Conservation (phyloP, 2,113 vertebrate genomes). For the Hylia prasina region DNA sequence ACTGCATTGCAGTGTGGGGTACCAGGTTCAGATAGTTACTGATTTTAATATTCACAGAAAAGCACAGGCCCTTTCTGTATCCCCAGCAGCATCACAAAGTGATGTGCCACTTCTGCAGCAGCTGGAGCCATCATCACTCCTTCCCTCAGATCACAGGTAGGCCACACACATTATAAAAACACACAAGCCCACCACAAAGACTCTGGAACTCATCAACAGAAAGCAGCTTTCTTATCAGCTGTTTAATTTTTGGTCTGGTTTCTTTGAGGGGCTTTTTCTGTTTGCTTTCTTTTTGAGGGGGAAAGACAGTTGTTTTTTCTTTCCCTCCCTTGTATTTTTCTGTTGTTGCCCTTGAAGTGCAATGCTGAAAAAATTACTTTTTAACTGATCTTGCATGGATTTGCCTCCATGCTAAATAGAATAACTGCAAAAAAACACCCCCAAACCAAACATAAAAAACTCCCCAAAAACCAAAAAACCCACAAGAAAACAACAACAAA, state of each 20-base stretch:
- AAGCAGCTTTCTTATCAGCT: not conserved
- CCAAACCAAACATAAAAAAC: not conserved
- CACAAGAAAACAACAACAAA: not conserved
- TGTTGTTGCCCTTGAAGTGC: not conserved
- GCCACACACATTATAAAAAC: not conserved
- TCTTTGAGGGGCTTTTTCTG: not conserved
- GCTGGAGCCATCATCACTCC: not conserved
- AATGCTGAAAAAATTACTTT: not conserved
- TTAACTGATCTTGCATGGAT: not conserved
- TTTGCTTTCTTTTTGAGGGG: not conserved
- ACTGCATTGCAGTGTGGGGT: not conserved
- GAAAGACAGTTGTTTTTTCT: not conserved
- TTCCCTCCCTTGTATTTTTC: rapidly evolving
- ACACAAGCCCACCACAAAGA: not conserved
- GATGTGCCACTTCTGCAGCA: not conserved
- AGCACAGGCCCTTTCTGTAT: not conserved
- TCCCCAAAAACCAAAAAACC: not conserved
- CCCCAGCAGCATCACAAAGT: not conserved
- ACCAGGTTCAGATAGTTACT: not conserved
- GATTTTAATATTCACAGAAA: not conserved
- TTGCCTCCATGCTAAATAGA: not conserved
- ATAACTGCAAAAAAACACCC: rapidly evolving
- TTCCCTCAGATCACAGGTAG: not conserved
- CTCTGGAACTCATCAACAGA: not conserved
- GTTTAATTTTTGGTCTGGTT: not conserved